These are phyloP conservation scores for Orthosia gothica DNA, from an alignment of 2,888 invertebrate genomes.

Conservation along the genomic window DNA sequence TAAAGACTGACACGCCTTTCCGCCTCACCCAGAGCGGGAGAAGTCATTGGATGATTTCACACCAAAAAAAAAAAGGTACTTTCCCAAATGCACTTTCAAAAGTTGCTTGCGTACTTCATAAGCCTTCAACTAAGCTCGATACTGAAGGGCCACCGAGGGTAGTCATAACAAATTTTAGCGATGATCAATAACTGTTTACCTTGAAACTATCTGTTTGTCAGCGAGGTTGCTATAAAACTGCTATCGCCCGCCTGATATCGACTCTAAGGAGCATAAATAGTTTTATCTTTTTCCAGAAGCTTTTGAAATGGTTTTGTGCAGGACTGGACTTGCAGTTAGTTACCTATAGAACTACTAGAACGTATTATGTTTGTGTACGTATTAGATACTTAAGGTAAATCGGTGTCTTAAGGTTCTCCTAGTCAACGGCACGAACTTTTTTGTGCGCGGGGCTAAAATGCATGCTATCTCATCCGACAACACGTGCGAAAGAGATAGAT, in stretches of 20 bases:
- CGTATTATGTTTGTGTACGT: not conserved
- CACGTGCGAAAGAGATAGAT: no score
- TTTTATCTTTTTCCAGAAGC: slow-evolving; percentile 58
- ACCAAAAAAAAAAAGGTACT: no score
- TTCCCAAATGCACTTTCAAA: not conserved
- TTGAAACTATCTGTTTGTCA: slow-evolving; percentile 57
- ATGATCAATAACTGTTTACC: slow-evolving; percentile 60
- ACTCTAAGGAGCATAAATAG: slow-evolving; percentile 55
- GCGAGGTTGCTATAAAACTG: slow-evolving; percentile 48
- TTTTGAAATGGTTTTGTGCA: slow-evolving; percentile 36
- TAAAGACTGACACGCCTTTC: no score
- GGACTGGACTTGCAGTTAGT: slow-evolving; percentile 23
- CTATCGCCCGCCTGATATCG: slow-evolving; percentile 52
- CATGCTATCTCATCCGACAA: no score
- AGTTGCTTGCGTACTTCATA: not conserved
- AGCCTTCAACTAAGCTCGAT: not conserved
- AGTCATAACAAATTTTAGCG: slow-evolving; percentile 58
- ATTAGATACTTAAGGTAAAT: not conserved
- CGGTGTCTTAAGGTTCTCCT: no score
- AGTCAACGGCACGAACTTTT: no score
- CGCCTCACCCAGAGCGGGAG: no score
- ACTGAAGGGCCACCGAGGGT: not conserved
- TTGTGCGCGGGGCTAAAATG: no score
- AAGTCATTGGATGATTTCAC: no score
- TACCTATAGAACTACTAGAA: slow-evolving; percentile 2